Percentiles rank a stretch among this genome's conserved stretches.
These are phyloP conservation scores for Pinna nobilis DNA, from an alignment of 1,140 invertebrate genomes.

Conservation along the genomic window DNA sequence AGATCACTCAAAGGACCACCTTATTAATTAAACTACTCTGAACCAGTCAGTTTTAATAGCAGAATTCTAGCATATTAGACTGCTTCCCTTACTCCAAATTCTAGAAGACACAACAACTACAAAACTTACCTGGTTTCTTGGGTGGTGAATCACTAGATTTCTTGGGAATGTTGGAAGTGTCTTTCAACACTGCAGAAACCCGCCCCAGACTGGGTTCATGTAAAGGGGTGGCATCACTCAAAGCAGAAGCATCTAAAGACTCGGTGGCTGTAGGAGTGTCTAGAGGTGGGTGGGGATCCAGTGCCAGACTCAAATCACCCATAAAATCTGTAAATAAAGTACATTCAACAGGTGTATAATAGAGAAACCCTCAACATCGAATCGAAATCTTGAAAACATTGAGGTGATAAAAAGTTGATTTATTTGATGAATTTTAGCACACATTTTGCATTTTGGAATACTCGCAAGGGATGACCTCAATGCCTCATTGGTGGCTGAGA, in stretches of 20 bases:
- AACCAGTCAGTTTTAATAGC: neutral
- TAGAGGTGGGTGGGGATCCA: conserved; percentile 59
- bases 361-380: no score
- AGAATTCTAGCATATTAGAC: neutral
- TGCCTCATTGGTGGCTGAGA: no score
- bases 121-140: neutral
- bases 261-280: conserved; percentile 47
- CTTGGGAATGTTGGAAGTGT: conserved; percentile 58
- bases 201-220: conserved; percentile 50
- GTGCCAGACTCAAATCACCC: conserved; percentile 61
- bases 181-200: conserved; percentile 56
- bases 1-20: no score
- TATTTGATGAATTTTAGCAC: no score
- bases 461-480: no score
- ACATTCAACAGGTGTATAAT: no score
- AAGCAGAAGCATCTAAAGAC: conserved; percentile 37
- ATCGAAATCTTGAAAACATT: no score
- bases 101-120: neutral
- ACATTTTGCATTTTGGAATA: no score
- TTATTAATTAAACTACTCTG: no score
- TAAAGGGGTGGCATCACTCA: conserved; percentile 40
- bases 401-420: no score
- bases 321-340: conserved; percentile 56
- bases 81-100: neutral
- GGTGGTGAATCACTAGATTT: conserved; percentile 43